Evolutionary conservation across 2,888 invertebrate species (phyloP).

Genomic region (Pardosa pseudoannulata): DNA sequence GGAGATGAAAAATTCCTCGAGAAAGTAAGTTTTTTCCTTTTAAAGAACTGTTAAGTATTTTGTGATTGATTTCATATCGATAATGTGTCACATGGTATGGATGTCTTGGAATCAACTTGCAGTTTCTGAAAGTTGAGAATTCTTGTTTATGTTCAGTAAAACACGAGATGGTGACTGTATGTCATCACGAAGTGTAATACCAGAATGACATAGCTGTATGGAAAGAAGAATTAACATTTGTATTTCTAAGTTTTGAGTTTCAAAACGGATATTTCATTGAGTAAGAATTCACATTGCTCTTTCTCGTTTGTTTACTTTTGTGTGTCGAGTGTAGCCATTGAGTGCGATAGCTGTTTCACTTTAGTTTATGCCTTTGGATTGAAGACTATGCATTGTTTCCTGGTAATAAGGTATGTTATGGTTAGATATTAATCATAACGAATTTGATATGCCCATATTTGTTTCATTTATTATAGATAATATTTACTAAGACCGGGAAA

Average conservation of each 20-base stretch:
- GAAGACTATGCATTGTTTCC: too few species aligned
- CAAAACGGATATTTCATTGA: neutral
- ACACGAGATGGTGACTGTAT: neutral
- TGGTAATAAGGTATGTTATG: too few species aligned
- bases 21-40: constrained; percentile 41
- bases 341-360: too few species aligned
- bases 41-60: neutral
- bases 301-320: neutral
- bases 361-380: too few species aligned
- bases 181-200: too few species aligned
- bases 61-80: constrained; percentile 13
- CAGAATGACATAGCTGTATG: too few species aligned
- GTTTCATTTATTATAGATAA: too few species aligned
- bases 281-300: neutral
- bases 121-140: neutral
- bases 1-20: constrained; percentile 56
- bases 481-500: too few species aligned
- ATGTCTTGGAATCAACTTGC: constrained; percentile 24
- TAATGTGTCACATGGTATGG: constrained; percentile 62
- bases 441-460: too few species aligned
- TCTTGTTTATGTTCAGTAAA: neutral
- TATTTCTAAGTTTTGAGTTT: too few species aligned
- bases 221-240: too few species aligned
- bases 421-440: too few species aligned
- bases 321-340: neutral